Conservation (phyloP, 2,797 vertebrate genomes). For the Chanos chanos region DNA sequence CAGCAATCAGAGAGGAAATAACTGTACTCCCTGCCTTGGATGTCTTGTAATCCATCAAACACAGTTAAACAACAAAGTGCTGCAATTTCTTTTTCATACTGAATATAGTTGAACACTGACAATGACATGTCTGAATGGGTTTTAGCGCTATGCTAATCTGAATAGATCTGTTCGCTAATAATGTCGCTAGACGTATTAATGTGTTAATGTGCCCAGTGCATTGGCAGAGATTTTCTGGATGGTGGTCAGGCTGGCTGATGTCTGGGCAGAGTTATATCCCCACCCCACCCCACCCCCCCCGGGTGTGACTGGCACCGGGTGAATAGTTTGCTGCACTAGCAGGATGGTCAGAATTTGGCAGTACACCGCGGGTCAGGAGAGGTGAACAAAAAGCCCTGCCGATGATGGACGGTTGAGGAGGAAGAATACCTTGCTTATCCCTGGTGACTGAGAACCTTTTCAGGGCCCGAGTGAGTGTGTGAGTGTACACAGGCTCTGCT, state of each 20-base stretch:
- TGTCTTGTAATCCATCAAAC: background rate
- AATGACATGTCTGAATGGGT: too few species aligned
- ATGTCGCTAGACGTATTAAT: too few species aligned
- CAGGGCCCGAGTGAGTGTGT: conserved; percentile 14
- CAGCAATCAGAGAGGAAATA: too few species aligned
- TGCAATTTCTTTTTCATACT: too few species aligned
- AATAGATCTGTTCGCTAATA: too few species aligned
- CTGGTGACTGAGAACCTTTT: conserved; percentile 38
- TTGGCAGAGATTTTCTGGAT: background rate
- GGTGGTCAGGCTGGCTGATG: conserved; percentile 10
- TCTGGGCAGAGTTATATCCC: background rate
- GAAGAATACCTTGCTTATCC: conserved; percentile 50
- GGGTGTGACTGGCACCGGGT: conserved; percentile 27
- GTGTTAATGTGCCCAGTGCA: background rate
- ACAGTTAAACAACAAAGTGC: conserved; percentile 1
- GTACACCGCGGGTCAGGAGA: conserved; percentile 28
- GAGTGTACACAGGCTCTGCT: conserved; percentile 18
- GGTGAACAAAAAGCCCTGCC: conserved; percentile 42
- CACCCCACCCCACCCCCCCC: conserved; percentile 12
- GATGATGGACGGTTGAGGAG: conserved; percentile 25
- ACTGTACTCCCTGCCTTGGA: too few species aligned
- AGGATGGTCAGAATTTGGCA: conserved; percentile 42
- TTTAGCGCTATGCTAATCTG: too few species aligned
- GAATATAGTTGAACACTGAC: too few species aligned
- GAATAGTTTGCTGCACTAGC: conserved; percentile 31